Percentiles rank a stretch among this genome's conserved stretches.
Conservation (phyloP, 2,113 vertebrate genomes). For the Carassius carassius region DNA sequence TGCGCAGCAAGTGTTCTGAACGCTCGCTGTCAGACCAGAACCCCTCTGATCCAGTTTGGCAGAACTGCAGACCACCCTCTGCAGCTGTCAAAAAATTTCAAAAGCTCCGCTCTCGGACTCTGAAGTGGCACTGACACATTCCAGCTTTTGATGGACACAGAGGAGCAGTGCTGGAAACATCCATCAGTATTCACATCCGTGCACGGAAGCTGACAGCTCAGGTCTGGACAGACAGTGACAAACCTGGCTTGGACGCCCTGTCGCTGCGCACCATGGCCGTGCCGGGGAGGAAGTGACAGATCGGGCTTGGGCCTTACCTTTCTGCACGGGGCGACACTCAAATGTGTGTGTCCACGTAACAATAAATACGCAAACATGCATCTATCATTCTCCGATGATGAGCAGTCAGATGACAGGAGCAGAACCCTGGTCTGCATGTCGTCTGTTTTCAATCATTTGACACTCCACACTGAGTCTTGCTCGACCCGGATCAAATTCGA, state of each 20-base stretch:
- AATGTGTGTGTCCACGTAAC: neutral
- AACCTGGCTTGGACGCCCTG: conserved; percentile 77
- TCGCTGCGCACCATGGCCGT: conserved; percentile 71
- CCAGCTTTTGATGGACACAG: conserved; percentile 73
- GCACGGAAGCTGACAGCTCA: conserved; percentile 73
- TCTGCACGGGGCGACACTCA: conserved; percentile 49
- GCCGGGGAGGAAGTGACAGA: conserved; percentile 74
- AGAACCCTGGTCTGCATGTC: conserved; percentile 20
- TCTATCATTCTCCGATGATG: conserved; percentile 31
- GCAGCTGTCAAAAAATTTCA: conserved; percentile 80
- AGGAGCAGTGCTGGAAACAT: conserved; percentile 76
- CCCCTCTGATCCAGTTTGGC: conserved; percentile 72
- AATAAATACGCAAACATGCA: conserved; percentile 30
- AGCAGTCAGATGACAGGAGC: conserved; percentile 4
- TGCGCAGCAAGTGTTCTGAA: conserved; percentile 72
- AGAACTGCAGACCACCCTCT: conserved; percentile 78
- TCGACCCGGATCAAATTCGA: conserved; percentile 43
- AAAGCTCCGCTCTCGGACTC: conserved; percentile 66
- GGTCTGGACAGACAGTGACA: conserved; percentile 78
- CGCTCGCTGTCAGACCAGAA: conserved; percentile 69
- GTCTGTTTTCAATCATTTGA: conserved; percentile 52
- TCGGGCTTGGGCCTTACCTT: conserved; percentile 68
- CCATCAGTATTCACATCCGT: conserved; percentile 72
- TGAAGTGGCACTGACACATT: conserved; percentile 68
- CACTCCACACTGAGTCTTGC: conserved; percentile 32